Evolutionary conservation across 2,113 vertebrate species (phyloP), one percentile per base, ranked within the genome.

Genomic region (Oreochromis tanganicae): DNA sequence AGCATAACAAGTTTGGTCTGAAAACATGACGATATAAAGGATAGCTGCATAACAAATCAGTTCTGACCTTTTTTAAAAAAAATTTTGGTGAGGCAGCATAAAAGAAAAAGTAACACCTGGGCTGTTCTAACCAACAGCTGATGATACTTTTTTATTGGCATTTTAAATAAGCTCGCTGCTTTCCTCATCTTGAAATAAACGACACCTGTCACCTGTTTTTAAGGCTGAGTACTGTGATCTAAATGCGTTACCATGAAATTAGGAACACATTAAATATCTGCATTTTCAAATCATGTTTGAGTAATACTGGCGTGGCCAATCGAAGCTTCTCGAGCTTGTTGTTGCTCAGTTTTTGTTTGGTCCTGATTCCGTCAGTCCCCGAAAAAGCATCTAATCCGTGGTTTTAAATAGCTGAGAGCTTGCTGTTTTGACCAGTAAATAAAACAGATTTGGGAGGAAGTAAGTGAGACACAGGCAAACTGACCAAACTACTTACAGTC

Each of bases 41-140:
- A 32, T 5, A 79, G 0, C 0, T 27, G 0, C 32, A 17, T 36
- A 46, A 61, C 0, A 14, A 61, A 0, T 34, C 73, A 4, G 27
- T 68, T 11, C 34, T n/a, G 61, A 19, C 11, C 17, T 3, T 6
- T 12, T 34, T 50, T 11, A 29, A 6, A 6, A 1, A 9, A 5
- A 9, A 19, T 10, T 66, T 8, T 21, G 8, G 19, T 21, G 29
- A 71, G 48, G 21, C 34, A 32, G 46, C 4, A 2, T 41, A 24
- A n/a, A 27, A 56, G 38, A 48, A 78, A 46, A 78, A 78, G 43
- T 78, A 73, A 48, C 68, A 73, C 21, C 0, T 48, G 13, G 21
- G 27, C 41, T 48, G 43, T 2, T 50, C 43, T 8, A 32, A 32
- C 43, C 71, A 4, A 29, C 71, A 50, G 71, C 43, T 46, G 21